These are phyloP conservation scores for Drosophila fuyamai DNA, from an alignment of 1,140 invertebrate species.

Conservation along the genomic window DNA sequence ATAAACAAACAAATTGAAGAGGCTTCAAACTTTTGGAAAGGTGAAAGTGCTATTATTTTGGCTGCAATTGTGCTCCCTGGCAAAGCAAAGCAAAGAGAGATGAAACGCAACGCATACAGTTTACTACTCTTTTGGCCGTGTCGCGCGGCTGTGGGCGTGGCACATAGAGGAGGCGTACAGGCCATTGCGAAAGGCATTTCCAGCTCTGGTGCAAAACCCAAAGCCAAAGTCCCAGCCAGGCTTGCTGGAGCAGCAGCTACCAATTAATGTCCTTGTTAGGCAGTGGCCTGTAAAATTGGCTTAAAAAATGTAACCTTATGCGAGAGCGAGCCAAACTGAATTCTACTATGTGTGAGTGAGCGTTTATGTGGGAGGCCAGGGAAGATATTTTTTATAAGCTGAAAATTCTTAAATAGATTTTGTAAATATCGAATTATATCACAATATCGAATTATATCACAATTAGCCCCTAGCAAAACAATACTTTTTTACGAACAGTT, in stretches of 20 bases:
- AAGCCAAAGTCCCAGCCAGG: conserved; percentile 12
- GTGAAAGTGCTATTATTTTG: conserved; percentile 3
- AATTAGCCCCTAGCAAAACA: too few species aligned
- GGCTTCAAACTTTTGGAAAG: background rate
- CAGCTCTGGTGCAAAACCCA: conserved; percentile 17
- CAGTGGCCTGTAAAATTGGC: conserved; percentile 84
- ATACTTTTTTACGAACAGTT: too few species aligned
- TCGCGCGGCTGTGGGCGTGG: conserved; percentile 48
- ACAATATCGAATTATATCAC: too few species aligned
- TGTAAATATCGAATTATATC: too few species aligned
- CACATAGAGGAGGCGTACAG: conserved; percentile 14
- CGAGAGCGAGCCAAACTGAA: conserved; percentile 50
- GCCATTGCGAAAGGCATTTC: conserved; percentile 10
- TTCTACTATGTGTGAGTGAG: background rate
- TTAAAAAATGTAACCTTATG: conserved; percentile 83
- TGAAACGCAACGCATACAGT: conserved; percentile 56
- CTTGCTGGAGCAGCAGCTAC: conserved; percentile 55
- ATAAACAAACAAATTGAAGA: background rate
- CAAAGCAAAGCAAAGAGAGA: conserved; percentile 22
- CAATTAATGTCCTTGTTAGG: conserved; percentile 84
- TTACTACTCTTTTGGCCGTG: conserved; percentile 75
- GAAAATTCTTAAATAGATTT: background rate
- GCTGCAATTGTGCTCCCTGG: conserved; percentile 8
- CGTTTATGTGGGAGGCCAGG: conserved; percentile 1
- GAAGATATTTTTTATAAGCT: background rate